Base-by-base conservation (phyloP, 2,888 invertebrate genomes). In the Heliconius cydno region DNA sequence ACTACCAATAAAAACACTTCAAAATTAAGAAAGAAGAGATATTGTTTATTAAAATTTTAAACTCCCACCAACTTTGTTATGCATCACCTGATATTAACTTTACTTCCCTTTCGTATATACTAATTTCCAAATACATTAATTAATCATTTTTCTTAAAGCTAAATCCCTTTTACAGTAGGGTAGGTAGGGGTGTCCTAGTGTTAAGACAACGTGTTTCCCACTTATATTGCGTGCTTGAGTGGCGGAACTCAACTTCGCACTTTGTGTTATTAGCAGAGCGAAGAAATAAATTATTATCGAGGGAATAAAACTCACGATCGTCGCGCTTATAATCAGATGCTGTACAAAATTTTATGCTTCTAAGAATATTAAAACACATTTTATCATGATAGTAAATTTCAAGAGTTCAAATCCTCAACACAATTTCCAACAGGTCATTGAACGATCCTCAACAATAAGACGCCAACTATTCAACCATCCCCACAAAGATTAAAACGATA, bases 371-470 rank as follows among this genome's bases (percentile, higher is more conserved):
- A 3, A 38, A 68, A 68, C 9, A 34, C 7, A 41, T n/a, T 41
- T 41, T 13, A 41, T 41, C n/a, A 41, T 5, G 1, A 22, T 15
- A 41, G 5, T n/a, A 41, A 41, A 68, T 41, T n/a, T 41, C 2
- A 38, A 68, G 38, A 25, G 68, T n/a, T 68, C 13, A 41, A 22
- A 22, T 22, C 60, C 34, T 60, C 7, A 60, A 60, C 0, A 15
- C 19, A 57, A 57, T 60, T 34, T 25, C 38, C 13, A n/a, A 60
- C 73, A 70, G 77, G 74, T 78, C 80, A 77, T 57, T 75, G 74
- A 71, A 77, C 80, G n/a, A 87, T 89, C 87, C 84, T 86, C 86
- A 88, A 88, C 75, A 66, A 41, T 41, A 41, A 75, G 75, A 63
- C 46, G 41, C 46, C 13, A 28, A 75, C 28, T 41, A 75, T 75